These are phyloP conservation scores for Drosophila pseudotalamancana DNA, from an alignment of 2,888 invertebrate species.

Conservation along the genomic window DNA sequence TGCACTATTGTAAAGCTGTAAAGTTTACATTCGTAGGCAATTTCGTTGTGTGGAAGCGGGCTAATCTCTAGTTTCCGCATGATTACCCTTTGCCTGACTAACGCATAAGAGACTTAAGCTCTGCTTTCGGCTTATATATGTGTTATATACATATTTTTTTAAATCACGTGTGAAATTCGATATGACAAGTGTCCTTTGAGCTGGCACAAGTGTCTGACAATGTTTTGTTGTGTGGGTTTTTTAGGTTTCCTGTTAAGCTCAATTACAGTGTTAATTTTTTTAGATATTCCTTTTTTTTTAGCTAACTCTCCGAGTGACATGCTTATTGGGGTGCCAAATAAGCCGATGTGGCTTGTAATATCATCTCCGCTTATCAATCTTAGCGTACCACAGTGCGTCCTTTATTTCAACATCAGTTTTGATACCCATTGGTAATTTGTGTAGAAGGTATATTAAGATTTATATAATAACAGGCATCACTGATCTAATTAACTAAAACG, in stretches of 20 bases:
- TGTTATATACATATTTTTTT: conserved; percentile 30
- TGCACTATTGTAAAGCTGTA: conserved; percentile 6
- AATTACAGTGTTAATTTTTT: conserved; percentile 81
- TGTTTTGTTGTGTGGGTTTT: conserved; percentile 70
- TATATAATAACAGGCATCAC: too few species aligned
- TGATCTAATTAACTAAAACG: too few species aligned
- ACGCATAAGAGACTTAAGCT: conserved; percentile 55
- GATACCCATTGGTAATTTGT: neutral
- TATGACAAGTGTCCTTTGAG: conserved; percentile 72
- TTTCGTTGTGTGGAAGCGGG: conserved; percentile 11
- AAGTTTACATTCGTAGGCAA: conserved; percentile 33
- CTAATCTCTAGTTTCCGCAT: conserved; percentile 70
- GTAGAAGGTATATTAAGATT: too few species aligned
- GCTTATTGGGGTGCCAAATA: conserved; percentile 17
- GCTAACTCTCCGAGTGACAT: conserved; percentile 14
- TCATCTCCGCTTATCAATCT: conserved; percentile 10
- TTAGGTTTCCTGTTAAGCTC: conserved; percentile 84
- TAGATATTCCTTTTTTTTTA: conserved; percentile 36
- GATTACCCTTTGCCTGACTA: conserved; percentile 67
- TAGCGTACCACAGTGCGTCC: neutral
- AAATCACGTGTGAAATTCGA: conserved; percentile 78
- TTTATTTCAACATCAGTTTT: conserved; percentile 46
- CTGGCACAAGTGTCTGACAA: conserved; percentile 44
- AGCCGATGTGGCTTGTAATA: conserved; percentile 18
- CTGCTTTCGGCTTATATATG: conserved; percentile 36